phyloP scores from a whole-genome alignment of 2,113 vertebrate species.

The Nothoprocta pentlandii region DNA sequence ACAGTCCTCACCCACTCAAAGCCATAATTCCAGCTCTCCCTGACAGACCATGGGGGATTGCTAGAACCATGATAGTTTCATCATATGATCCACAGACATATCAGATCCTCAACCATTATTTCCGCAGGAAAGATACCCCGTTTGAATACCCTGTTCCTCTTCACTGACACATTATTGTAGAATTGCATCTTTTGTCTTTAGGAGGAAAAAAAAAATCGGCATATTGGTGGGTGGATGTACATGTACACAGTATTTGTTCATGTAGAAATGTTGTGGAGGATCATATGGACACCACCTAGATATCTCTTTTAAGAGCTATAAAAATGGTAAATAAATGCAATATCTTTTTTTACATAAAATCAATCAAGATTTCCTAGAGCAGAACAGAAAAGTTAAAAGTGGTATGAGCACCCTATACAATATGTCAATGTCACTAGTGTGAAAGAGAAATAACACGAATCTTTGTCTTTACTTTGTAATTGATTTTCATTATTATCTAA shows the following conservation, averaged over 20 bases:
- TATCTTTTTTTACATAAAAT: background rate
- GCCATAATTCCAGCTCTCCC: background rate
- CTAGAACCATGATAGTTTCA: background rate
- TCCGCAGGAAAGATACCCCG: background rate
- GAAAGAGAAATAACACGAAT: background rate
- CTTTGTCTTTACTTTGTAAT: background rate
- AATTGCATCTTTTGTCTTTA: background rate
- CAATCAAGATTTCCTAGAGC: background rate
- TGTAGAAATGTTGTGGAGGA: background rate
- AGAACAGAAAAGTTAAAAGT: background rate
- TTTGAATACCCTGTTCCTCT: background rate
- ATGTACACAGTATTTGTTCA: background rate
- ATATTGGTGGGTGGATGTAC: rapidly evolving
- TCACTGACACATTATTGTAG: background rate
- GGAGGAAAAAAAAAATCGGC: rapidly evolving
- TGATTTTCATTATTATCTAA: background rate
- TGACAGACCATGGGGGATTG: background rate
- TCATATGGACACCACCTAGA: too few species aligned
- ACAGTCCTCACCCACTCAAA: constrained; percentile 37
- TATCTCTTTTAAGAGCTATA: background rate
- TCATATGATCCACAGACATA: background rate
- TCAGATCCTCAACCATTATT: background rate
- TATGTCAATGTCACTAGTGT: background rate
- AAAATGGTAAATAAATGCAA: background rate
- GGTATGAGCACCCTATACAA: background rate